Conservation (phyloP, 1,140 invertebrate genomes). For the Nebria ingens region DNA sequence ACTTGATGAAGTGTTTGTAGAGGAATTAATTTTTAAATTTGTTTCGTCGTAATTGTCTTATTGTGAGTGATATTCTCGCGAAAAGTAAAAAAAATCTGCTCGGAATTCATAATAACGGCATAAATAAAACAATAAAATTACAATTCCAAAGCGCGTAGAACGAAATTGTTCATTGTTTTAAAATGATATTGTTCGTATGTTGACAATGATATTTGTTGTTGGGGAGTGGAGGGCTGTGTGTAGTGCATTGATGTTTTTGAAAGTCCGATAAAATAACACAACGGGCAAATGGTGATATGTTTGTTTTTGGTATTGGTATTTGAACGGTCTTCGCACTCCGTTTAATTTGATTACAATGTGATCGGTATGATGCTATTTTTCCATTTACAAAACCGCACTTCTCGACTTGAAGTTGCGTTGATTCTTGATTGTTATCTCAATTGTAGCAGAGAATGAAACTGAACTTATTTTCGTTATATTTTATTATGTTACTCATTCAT, state of each 20-base stretch:
- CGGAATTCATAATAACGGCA: neutral
- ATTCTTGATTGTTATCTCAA: neutral
- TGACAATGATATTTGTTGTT: neutral
- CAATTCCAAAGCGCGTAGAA: neutral
- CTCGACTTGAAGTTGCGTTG: neutral
- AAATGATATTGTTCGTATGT: no score
- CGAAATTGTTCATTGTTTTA: no score
- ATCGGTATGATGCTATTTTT: neutral
- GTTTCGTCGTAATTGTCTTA: neutral
- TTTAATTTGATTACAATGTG: neutral
- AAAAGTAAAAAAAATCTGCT: neutral
- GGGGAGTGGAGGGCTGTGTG: neutral
- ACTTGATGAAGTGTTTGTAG: constrained; percentile 5
- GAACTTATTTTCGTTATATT: no score
- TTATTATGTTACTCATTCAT: no score
- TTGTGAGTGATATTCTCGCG: neutral
- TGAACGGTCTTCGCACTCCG: neutral
- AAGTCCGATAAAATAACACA: neutral
- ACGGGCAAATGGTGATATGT: neutral
- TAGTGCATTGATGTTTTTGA: no score
- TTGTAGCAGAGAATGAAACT: no score
- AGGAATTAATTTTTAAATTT: constrained; percentile 7
- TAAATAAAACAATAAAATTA: neutral
- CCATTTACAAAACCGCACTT: neutral
- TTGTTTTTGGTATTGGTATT: neutral